Evolutionary conservation across 2,888 invertebrate species (phyloP), one percentile per base, ranked within the genome.

Genomic region (Thalpophila matura): DNA sequence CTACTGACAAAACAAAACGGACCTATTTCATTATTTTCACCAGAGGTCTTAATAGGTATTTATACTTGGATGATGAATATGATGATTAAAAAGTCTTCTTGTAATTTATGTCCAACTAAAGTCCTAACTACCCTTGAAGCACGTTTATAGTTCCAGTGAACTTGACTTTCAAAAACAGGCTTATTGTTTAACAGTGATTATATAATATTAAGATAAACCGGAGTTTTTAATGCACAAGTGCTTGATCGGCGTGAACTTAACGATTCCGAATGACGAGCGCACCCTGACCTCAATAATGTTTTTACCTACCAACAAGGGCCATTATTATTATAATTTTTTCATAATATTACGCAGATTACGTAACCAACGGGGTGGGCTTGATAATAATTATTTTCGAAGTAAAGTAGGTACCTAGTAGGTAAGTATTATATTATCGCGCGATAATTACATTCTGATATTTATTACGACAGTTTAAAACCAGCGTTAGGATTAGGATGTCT

Each of bases 91-190:
- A n/a, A n/a, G n/a, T n/a, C n/a, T n/a, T n/a, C n/a, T n/a, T n/a
- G n/a, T n/a, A n/a, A 26, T 26, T 27, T 50, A 18, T 6, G n/a
- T n/a, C 7, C 10, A 45, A 29, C 12, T 29, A 0, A 45, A 50
- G 7, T n/a, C n/a, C 20, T 26, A 26, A 4, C 7, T 35, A 12
- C 29, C 35, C 31, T 49, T 53, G 22, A 43, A 38, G 40, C 26
- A 31, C 16, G 3, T 12, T 29, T 37, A 33, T 7, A 26, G n/a
- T 31, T 14, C 18, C 27, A 20, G n/a, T 51, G 59, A 73, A 68
- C 72, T 73, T 73, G 61, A 73, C 59, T 73, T 59, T 68, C 24
- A 57, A 40, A 58, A 62, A 38, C 14, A 22, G 22, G 42, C 6
- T 45, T 22, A 43, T 51, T 38, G 42, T 53, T 56, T 31, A 42